Base-by-base conservation (phyloP, 2,797 vertebrate species). In the Lutjanus argentimaculatus region DNA sequence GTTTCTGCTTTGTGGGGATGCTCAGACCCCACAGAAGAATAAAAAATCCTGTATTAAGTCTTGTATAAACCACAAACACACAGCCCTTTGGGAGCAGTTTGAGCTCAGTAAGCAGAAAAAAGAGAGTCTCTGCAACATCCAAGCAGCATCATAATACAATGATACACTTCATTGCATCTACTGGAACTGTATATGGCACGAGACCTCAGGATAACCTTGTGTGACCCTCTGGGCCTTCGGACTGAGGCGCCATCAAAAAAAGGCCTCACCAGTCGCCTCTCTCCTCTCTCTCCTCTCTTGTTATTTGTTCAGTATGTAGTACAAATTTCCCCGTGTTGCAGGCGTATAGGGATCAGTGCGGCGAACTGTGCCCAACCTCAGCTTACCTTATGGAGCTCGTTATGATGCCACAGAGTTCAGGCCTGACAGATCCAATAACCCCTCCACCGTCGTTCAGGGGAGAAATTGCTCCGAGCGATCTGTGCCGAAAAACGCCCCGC, bases 361-460 rank as follows among this genome's bases (percentile, higher is more conserved):
- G 94, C 95, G 96, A 97, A 97, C 97, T 97, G 96, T 97, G 96
- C 97, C 97, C 97, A 97, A 95, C 95, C 96, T 96, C 88, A 70
- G 57, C 96, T 97, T 95, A 97, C 97, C 97, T 98, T 96, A 96
- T 97, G 96, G 96, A 97, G 96, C 96, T 97, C 94, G 96, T 98
- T 97, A 97, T 96, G 95, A 95, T 96, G 96, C 97, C 96, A 95
- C 96, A 97, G 97, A 99, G 98, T 99, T 99, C 98, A 99, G 96
- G 95, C 95, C 97, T 98, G 98, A 98, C 97, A 99, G 97, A 98
- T 97, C 97, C 97, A 99, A 99, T 99, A 97, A 98, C 96, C 97
- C 96, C 96, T 94, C 95, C 95, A 95, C 96, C 93, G 95, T 95
- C 95, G 94, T 96, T 96, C 96, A 84, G 89, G 95, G 96, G 95